Conservation (phyloP, 2,797 vertebrate species). For the Tragelaphus oryx region DNA sequence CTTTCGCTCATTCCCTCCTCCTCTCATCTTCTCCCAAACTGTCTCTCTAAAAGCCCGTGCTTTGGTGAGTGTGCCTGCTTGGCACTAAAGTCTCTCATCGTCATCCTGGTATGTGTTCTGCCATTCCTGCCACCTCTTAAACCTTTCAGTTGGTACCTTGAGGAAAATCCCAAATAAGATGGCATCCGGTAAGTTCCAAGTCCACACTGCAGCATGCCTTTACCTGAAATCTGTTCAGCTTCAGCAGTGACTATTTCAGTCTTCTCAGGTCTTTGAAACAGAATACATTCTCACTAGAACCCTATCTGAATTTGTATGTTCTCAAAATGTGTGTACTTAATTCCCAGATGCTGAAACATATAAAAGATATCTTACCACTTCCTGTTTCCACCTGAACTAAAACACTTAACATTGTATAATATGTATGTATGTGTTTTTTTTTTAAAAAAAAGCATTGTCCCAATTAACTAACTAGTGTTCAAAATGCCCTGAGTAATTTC, state of each 20-base stretch:
- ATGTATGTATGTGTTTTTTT: not conserved
- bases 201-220: not conserved
- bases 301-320: conserved; percentile 9
- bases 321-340: conserved; percentile 3
- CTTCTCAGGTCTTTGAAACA: not conserved
- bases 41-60: not conserved
- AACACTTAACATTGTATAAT: conserved; percentile 26
- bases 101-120: not conserved
- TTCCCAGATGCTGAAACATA: conserved; percentile 30
- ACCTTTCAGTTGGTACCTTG: not conserved
- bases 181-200: not conserved
- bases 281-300: not conserved
- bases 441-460: not conserved
- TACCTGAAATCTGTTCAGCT: not conserved
- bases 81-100: not conserved
- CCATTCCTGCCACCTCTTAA: not conserved
- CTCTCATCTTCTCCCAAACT: not conserved
- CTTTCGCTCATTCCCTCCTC: not conserved
- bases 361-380: not conserved
- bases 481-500: not conserved
- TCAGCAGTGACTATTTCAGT: not conserved
- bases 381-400: not conserved
- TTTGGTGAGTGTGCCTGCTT: not conserved
- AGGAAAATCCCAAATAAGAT: not conserved
- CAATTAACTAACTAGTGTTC: conserved; percentile 1